Percentiles rank a stretch among this genome's conserved stretches.
These are phyloP conservation scores for Episyrphus balteatus DNA, from an alignment of 1,140 invertebrate species.

Conservation along the genomic window DNA sequence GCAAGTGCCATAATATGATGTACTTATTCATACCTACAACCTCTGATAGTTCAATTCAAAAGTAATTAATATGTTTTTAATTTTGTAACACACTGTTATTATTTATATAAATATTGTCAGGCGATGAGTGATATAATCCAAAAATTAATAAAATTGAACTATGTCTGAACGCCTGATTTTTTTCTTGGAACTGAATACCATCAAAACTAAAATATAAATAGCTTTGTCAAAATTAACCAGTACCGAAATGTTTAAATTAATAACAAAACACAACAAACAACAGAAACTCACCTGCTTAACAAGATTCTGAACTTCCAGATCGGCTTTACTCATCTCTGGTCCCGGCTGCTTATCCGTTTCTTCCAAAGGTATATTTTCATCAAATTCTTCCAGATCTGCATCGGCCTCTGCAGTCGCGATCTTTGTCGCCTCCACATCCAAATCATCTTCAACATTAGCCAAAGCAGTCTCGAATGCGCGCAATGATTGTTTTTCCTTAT, in stretches of 20 bases:
- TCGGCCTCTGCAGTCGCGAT: constrained; percentile 86
- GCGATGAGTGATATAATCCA: not conserved
- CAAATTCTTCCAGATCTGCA: constrained; percentile 90
- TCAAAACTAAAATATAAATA: constrained; percentile 7
- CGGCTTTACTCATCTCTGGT: constrained; percentile 63
- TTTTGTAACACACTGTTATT: too few relatives aligned
- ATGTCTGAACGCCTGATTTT: constrained; percentile 30
- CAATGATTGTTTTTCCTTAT: constrained; percentile 46
- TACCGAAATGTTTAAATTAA: constrained; percentile 6
- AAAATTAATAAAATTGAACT: constrained; percentile 15
- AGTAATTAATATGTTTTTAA: too few relatives aligned
- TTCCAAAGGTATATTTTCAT: constrained; percentile 89
- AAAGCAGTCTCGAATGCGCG: constrained; percentile 71
- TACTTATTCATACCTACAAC: too few relatives aligned
- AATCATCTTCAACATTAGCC: constrained; percentile 87
- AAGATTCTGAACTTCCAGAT: constrained; percentile 69
- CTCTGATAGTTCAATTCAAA: too few relatives aligned
- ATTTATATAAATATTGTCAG: too few relatives aligned
- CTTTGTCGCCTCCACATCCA: constrained; percentile 81
- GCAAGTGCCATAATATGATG: too few relatives aligned
- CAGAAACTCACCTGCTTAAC: constrained; percentile 60
- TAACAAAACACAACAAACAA: not conserved
- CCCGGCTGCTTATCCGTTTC: constrained; percentile 45
- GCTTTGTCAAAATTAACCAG: constrained; percentile 5
- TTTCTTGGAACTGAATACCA: constrained; percentile 17